Percentiles rank a stretch among this genome's conserved stretches.
Conservation (phyloP, 1,140 invertebrate species). For the Stegodyphus dumicola region DNA sequence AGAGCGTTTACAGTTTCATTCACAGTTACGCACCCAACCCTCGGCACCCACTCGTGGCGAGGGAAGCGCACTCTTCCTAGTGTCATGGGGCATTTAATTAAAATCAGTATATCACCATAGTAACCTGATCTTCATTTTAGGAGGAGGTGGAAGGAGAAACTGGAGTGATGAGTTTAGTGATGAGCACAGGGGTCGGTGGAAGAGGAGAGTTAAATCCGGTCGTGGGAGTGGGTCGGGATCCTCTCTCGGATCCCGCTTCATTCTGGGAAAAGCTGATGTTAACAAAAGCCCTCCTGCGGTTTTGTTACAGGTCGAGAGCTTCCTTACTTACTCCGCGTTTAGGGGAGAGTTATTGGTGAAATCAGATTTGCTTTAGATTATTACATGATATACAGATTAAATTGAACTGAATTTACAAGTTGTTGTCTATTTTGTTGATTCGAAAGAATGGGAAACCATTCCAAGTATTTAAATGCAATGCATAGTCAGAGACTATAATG, state of each 20-base stretch:
- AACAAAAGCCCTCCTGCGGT: conserved; percentile 22
- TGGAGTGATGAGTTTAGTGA: not conserved
- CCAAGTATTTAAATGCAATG: too few species aligned
- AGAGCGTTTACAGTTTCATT: conserved; percentile 30
- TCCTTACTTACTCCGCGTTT: not conserved
- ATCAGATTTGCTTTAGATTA: not conserved
- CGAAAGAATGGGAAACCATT: too few species aligned
- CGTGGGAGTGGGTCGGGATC: not conserved
- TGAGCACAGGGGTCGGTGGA: not conserved
- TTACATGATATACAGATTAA: too few species aligned
- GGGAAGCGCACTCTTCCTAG: not conserved
- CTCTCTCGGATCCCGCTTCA: not conserved
- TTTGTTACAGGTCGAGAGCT: conserved; percentile 16
- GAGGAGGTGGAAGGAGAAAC: not conserved
- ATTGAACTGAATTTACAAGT: too few species aligned
- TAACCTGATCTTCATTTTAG: conserved; percentile 55
- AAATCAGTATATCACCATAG: conserved; percentile 59
- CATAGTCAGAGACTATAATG: too few species aligned
- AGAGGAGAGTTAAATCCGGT: not conserved
- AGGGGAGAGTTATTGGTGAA: not conserved
- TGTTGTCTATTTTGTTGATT: too few species aligned
- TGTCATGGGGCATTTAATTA: conserved; percentile 52
- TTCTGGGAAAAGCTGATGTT: conserved; percentile 21
- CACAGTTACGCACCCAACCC: too few species aligned
- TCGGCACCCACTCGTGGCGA: not conserved